A percentile compares a stretch with the other conserved stretches of the same genome.
phyloP scores from a whole-genome alignment of 2,113 vertebrate genomes.

The Ammodytes marinus region DNA sequence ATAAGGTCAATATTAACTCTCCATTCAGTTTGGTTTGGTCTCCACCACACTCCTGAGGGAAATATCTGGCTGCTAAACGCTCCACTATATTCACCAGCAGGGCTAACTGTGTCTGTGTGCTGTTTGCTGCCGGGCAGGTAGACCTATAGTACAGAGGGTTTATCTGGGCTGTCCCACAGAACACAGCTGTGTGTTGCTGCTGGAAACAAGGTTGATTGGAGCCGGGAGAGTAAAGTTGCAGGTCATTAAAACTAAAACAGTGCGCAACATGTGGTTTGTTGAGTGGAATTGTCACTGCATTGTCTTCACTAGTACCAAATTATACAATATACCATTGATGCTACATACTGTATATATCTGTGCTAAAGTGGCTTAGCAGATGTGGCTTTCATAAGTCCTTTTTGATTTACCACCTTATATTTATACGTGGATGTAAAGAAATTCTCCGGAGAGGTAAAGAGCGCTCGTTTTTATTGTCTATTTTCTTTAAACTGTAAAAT shows the following conservation, averaged over 20 bases:
- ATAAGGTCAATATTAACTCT: background rate
- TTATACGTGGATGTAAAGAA: background rate
- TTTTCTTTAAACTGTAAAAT: slow-evolving; percentile 10
- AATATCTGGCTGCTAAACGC: background rate
- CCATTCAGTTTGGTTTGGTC: background rate
- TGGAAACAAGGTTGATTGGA: background rate
- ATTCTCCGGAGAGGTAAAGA: background rate
- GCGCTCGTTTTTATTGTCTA: slow-evolving; percentile 12
- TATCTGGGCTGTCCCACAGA: background rate
- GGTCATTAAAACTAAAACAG: background rate
- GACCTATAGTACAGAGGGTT: background rate
- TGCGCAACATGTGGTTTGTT: background rate
- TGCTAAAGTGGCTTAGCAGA: background rate
- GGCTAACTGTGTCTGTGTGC: background rate
- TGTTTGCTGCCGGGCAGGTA: background rate
- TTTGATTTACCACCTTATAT: slow-evolving; percentile 5
- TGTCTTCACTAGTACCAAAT: background rate
- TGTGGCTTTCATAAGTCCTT: background rate
- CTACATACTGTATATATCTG: background rate
- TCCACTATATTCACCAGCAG: background rate
- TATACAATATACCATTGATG: background rate
- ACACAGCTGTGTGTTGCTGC: background rate
- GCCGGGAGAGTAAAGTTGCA: background rate
- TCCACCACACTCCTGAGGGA: background rate
- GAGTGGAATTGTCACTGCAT: background rate